Percentiles rank a stretch among this genome's conserved stretches.
phyloP scores from a whole-genome alignment of 1,140 invertebrate species.

The Bactericera cockerelli region DNA sequence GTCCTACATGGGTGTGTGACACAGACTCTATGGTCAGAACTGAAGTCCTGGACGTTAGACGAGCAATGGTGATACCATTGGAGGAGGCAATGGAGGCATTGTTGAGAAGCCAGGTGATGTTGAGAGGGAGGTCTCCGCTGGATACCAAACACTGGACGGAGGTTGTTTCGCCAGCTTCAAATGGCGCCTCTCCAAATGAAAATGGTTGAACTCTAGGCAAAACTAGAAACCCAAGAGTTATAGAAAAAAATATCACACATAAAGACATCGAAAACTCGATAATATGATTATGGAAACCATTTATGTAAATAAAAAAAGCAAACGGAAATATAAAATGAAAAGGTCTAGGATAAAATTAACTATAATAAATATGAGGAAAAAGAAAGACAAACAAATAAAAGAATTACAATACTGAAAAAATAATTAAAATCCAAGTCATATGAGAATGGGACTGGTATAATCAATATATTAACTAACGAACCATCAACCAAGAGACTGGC shows the following conservation, averaged over 20 bases:
- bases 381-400: no score
- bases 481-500: conserved; percentile 29
- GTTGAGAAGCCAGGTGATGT: conserved; percentile 51
- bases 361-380: no score
- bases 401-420: no score
- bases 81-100: conserved; percentile 22
- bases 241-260: background rate
- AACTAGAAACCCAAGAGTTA: conserved; percentile 32
- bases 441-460: no score
- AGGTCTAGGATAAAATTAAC: no score
- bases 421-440: no score
- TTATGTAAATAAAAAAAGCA: no score
- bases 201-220: conserved; percentile 61
- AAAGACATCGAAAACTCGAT: no score
- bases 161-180: conserved; percentile 63
- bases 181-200: conserved; percentile 41
- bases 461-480: no score
- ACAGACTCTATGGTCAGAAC: conserved; percentile 32
- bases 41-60: conserved; percentile 15
- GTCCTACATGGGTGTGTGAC: conserved; percentile 37
- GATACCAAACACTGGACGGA: conserved; percentile 52
- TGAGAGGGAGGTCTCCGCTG: conserved; percentile 53
- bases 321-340: no score
- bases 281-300: no score
- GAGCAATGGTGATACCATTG: conserved; percentile 12